Evolutionary conservation across 2,888 invertebrate species (phyloP).

Genomic region (Reticulitermes lucifugus): DNA sequence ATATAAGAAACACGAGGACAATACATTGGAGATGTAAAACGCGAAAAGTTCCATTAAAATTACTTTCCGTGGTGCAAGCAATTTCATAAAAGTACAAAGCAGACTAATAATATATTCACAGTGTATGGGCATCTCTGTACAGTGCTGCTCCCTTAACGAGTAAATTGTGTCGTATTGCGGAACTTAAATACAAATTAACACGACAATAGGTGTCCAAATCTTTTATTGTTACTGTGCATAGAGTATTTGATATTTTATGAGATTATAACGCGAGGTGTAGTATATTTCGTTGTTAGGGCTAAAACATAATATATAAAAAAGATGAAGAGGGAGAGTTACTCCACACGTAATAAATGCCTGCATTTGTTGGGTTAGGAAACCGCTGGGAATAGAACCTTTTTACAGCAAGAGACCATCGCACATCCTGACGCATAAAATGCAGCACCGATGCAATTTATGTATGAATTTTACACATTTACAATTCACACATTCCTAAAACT

Average conservation of each 20-base stretch:
- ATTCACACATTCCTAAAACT: background rate
- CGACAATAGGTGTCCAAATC: background rate
- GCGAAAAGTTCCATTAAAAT: background rate
- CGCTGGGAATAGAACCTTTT: background rate
- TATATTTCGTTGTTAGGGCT: background rate
- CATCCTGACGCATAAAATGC: background rate
- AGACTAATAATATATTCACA: background rate
- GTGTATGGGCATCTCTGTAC: background rate
- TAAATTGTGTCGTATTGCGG: constrained; percentile 3
- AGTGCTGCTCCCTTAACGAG: background rate
- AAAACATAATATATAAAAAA: background rate
- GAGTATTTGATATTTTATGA: background rate
- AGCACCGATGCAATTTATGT: background rate
- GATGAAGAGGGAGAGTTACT: background rate
- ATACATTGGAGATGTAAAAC: background rate
- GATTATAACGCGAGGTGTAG: background rate
- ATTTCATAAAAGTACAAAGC: background rate
- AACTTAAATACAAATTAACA: constrained; percentile 15
- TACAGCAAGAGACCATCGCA: background rate
- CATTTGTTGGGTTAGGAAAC: background rate
- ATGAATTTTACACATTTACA: background rate
- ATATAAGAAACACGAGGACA: too few species aligned
- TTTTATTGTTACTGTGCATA: background rate
- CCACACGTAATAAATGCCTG: background rate
- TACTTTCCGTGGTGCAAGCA: background rate